Base-by-base conservation (phyloP, 2,113 vertebrate species). In the Gambusia holbrooki region DNA sequence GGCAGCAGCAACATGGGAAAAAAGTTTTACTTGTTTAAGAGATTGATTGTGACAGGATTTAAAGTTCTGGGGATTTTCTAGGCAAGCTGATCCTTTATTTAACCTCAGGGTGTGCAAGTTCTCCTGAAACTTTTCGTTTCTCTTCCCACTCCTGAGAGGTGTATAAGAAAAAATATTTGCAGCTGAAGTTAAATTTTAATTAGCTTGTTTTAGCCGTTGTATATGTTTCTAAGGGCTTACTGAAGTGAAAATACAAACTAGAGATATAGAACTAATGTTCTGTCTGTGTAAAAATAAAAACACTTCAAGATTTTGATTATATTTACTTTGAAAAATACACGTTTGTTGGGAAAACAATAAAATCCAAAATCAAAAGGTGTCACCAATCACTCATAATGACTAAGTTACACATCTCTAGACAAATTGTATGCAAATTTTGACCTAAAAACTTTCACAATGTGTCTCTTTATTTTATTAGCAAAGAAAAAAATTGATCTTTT, bases 241-340 rank as follows among this genome's bases (percentile, higher is more conserved):
- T 48, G 11, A 79, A 69, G 29, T 12, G 25, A 12, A 68, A 22
- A 70, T 30, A 28, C 51, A 80, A 30, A 68, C 35, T 0, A 14
- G 60, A 76, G 62, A 61, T 61, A 62, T n/a, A 35, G 35, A 61
- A 58, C 25, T 14, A 76, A 80, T 32, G 8, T 33, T 33, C n/a
- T 51, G 66, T 71, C 65, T 66, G 66, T 76, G 62, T 66, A 66
- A 65, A 32, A 73, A 77, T 69, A 70, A 48, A 14, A 54, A 60
- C 66, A 76, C 17, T 0, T 30, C 66, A 58, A 58, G 54, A 66
- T 45, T 86, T 81, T 79, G n/a, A 76, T 78, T 82, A 63, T 66
- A 17, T 78, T 85, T 74, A 79, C 73, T 79, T 83, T 84, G 77
- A 89, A 86, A 76, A 79, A 73, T 69, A 90, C 68, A 76, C 77